These are phyloP conservation scores for Cephalopterus ornatus DNA, from an alignment of 2,113 vertebrate species.

Conservation along the genomic window DNA sequence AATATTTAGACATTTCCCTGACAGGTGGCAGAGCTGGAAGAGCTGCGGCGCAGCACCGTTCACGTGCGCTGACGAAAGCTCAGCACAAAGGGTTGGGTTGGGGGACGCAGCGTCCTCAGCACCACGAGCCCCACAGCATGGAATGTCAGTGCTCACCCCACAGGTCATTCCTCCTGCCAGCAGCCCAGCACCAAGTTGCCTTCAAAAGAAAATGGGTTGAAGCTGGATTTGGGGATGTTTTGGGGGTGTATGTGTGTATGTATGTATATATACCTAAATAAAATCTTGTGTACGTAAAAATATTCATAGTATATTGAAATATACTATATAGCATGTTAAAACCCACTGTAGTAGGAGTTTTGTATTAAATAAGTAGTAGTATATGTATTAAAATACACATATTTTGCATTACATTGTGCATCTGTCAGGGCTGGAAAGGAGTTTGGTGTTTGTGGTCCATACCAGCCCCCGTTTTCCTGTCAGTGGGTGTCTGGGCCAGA, in stretches of 20 bases:
- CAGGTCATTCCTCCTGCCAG: neutral
- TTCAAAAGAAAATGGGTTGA: neutral
- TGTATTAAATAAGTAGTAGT: neutral
- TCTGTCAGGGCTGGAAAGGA: neutral
- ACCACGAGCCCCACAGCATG: neutral
- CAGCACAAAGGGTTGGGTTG: neutral
- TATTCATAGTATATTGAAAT: neutral
- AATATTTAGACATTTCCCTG: neutral
- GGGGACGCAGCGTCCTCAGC: accelerated
- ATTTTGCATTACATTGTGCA: accelerated
- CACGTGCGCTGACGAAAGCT: neutral
- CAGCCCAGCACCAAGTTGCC: neutral
- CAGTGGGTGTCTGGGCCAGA: neutral
- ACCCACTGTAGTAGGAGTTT: neutral
- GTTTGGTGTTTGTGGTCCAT: neutral
- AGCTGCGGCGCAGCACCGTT: accelerated
- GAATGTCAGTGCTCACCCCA: neutral
- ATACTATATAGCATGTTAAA: neutral
- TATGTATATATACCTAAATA: accelerated
- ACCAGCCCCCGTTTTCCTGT: neutral
- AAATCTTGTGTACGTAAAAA: neutral
- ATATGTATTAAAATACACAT: neutral
- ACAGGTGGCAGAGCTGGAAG: neutral
- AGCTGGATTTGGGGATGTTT: neutral
- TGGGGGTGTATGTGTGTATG: accelerated